Percentiles rank a stretch among this genome's conserved stretches.
Conservation (phyloP, 2,888 invertebrate species). For the Leucania comma region DNA sequence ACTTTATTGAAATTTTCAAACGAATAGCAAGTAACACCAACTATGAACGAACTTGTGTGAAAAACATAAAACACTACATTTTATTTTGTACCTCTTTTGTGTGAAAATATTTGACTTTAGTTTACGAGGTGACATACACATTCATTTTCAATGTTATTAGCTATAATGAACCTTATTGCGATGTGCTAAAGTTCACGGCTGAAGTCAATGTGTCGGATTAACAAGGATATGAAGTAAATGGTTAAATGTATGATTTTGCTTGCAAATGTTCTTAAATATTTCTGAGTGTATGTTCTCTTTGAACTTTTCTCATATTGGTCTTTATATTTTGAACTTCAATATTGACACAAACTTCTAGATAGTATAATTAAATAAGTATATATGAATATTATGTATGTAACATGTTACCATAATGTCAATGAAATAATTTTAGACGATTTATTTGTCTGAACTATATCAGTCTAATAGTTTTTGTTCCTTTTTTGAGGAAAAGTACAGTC, state of each 20-base stretch:
- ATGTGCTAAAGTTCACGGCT: slow-evolving; percentile 42
- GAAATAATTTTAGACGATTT: background rate
- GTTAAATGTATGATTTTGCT: slow-evolving; percentile 29
- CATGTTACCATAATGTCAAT: background rate
- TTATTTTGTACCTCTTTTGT: slow-evolving; percentile 57
- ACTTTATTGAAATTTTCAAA: slow-evolving; percentile 29
- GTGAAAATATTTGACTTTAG: slow-evolving; percentile 52
- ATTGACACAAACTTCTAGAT: background rate
- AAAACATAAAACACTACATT: slow-evolving; percentile 57
- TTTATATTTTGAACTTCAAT: background rate
- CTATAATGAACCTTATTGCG: slow-evolving; percentile 48
- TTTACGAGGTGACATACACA: slow-evolving; percentile 55
- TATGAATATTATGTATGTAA: background rate
- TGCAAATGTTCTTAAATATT: slow-evolving; percentile 37
- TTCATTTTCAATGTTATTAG: slow-evolving; percentile 38
- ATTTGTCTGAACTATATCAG: slow-evolving; percentile 19
- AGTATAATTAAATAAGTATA: background rate
- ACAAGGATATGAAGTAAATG: slow-evolving; percentile 46
- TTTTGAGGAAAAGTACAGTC: slow-evolving; percentile 30
- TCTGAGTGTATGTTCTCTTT: background rate
- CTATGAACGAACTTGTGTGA: slow-evolving; percentile 50
- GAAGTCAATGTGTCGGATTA: slow-evolving; percentile 28
- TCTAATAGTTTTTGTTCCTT: slow-evolving; percentile 18
- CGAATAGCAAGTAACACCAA: slow-evolving; percentile 44
- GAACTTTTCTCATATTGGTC: background rate